Conservation (phyloP, 2,113 vertebrate genomes). For the Procavia capensis region DNA sequence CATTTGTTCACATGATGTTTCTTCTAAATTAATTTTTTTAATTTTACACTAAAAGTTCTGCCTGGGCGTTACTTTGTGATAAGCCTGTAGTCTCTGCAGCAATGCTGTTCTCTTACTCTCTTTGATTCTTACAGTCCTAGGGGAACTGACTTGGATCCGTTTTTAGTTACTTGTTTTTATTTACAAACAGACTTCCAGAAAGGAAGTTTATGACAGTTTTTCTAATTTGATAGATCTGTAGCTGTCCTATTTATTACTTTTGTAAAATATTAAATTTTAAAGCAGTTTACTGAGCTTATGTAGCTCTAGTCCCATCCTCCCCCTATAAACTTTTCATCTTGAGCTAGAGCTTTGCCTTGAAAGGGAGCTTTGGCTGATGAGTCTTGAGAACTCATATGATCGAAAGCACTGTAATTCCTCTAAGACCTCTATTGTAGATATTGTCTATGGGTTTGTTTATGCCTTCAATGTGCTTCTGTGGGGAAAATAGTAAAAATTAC, state of each 20-base stretch:
- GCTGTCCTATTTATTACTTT: background rate
- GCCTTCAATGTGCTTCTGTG: background rate
- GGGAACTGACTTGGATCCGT: background rate
- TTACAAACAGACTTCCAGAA: background rate
- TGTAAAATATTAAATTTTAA: constrained; percentile 16
- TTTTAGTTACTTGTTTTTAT: background rate
- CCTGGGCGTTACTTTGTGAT: background rate
- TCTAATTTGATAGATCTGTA: background rate
- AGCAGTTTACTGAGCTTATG: background rate
- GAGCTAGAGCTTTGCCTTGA: background rate
- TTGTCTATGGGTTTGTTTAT: background rate
- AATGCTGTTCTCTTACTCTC: background rate
- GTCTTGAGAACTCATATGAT: background rate
- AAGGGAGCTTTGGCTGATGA: background rate
- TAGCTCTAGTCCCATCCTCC: background rate
- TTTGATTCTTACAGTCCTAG: background rate
- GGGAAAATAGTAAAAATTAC: background rate
- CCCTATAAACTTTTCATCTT: background rate
- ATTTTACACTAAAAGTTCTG: background rate
- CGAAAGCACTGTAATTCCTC: background rate
- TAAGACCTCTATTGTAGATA: background rate
- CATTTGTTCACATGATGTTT: background rate
- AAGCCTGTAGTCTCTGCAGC: background rate
- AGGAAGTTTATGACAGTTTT: background rate
- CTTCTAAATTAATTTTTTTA: background rate